Percentiles rank a stretch among this genome's conserved stretches.
Evolutionary conservation across 2,888 invertebrate genomes (phyloP).

Genomic region (Aelia acuminata): DNA sequence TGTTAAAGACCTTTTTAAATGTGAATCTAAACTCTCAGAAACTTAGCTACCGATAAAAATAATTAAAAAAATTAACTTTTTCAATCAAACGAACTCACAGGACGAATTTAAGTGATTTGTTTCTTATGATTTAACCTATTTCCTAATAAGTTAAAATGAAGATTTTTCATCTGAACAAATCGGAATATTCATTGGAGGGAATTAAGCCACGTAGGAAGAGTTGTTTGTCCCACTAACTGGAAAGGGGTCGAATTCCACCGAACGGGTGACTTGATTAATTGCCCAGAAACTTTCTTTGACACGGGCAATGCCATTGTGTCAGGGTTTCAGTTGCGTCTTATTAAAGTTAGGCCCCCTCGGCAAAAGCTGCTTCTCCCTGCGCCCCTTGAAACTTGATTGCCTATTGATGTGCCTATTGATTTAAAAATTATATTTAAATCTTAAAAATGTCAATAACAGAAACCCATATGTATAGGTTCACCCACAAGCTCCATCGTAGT

Average conservation of each 20-base stretch:
- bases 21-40: too few species aligned
- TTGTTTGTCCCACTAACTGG: conserved; percentile 46
- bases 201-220: conserved; percentile 4
- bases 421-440: too few species aligned
- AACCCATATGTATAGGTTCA: too few species aligned
- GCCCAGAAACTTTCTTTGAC: conserved; percentile 32
- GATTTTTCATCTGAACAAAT: not conserved
- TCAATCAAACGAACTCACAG: too few species aligned
- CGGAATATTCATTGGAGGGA: not conserved
- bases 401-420: not conserved
- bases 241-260: conserved; percentile 43
- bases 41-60: too few species aligned
- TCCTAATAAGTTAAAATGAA: not conserved
- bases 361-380: not conserved
- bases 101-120: too few species aligned
- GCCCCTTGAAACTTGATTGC: not conserved
- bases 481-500: too few species aligned
- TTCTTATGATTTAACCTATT: too few species aligned
- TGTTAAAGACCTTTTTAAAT: too few species aligned
- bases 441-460: not conserved
- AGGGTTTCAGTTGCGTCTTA: conserved; percentile 34
- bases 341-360: not conserved
- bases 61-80: too few species aligned
- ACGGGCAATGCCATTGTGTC: not conserved
- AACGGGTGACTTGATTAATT: conserved; percentile 36